Evolutionary conservation across 2,888 invertebrate genomes (phyloP), one percentile per base, ranked within the genome.

Genomic region (Octodonta nipae): DNA sequence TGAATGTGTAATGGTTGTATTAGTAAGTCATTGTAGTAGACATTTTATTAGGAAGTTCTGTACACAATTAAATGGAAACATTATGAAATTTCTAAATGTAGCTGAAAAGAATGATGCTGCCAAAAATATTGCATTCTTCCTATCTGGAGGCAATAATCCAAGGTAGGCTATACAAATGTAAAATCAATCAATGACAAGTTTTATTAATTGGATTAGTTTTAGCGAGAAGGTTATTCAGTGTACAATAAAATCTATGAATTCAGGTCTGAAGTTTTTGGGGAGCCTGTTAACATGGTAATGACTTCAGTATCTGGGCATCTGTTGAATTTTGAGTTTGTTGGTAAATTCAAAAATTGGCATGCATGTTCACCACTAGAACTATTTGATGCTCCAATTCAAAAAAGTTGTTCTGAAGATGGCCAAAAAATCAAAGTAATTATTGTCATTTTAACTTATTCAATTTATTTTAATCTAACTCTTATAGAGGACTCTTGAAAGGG

Each of bases 71-170:
- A n/a, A n/a, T 22, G 22, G 22, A 11, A 22, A 22, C 12, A 37
- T 33, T 22, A 50, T 49, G 50, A 47, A 40, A 42, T 80, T 84
- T 50, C 67, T 99, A 41, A 95, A 92, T 68, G 96, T 99, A 15
- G 98, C 98, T 1, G 98, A 99, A 60, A 99, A 98, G 66, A 95
- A 98, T 65, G 98, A 99, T 70, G 98, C 96, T 14, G 96, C 98
- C 0, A 98, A 96, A 66, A 87, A 86, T 51, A 86, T 99, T 54
- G 80, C 96, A 2, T 70, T 71, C 11, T 75, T 88, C 44, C 66
- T 98, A 47, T 89, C 92, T 0, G 68, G 73, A 48, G 83, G 82
- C 27, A 66, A 70, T n/a, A n/a, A n/a, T 24, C 70, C 75, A 1
- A 67, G 67, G 41, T 70, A 81, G 63, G 89, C 89, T 70, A n/a